Evolutionary conservation across 2,113 vertebrate genomes (phyloP), one percentile per base, ranked within the genome.

Genomic region (Cygnus buccinator): DNA sequence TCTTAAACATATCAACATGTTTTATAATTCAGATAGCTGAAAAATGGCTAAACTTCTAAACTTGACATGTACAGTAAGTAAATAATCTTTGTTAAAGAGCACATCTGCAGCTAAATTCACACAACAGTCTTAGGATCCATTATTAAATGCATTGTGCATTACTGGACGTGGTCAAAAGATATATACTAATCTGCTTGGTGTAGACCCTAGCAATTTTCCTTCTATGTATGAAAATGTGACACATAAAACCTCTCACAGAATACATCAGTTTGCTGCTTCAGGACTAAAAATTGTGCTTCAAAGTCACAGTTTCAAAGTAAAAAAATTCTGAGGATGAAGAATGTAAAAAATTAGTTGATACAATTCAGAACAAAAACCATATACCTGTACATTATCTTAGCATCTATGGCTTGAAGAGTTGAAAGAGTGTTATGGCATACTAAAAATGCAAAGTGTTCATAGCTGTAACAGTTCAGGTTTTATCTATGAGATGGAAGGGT

Each of bases 1-100:
- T 59, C n/a, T 82, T 37, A 65, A 71, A 87, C 79, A 43, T 72
- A 82, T 59, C 37, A 43, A 35, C 13, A 55, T 13, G 5, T 77
- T 95, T 89, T 76, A 83, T 92, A 17, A 76, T n/a, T 76, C 25
- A 80, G 35, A 48, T 33, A 46, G 10, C 28, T 88, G 46, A 91
- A 87, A 84, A 95, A 75, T 59, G 10, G 7, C 44, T 81, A n/a
- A 94, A 89, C 61, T 84, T 59, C 65, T 91, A 84, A 90, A 81
- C 28, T 67, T 93, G 46, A 31, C 57, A 79, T 37, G 7, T 39
- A 46, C 18, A 55, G 37, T 87, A 67, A 84, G 37, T 87, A 67
- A 84, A 68, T 72, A 90, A 19, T 65, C 10, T 48, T 54, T 68
- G 26, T 55, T 87, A 75, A 90, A 93, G 35, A 90, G 50, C 11